Evolutionary conservation across 2,113 vertebrate species (phyloP).

Genomic region (Rhinolophus ferrumequinum): DNA sequence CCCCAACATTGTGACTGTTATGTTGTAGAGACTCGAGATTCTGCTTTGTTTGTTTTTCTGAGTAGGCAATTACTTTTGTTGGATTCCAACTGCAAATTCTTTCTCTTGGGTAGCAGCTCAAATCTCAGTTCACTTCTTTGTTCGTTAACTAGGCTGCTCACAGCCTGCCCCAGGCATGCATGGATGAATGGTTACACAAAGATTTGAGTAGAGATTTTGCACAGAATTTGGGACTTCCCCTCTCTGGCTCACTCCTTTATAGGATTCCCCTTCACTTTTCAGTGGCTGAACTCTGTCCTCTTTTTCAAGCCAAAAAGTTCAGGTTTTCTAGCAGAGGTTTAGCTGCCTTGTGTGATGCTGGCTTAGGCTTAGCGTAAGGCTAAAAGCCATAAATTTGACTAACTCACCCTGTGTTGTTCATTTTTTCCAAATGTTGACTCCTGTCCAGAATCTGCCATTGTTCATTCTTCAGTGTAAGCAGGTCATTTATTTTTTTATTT

Average conservation of each 20-base stretch:
- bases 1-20: background rate
- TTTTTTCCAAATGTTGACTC: background rate
- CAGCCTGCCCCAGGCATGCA: background rate
- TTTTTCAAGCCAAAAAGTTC: background rate
- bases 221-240: background rate
- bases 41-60: constrained; percentile 10
- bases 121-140: background rate
- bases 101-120: background rate
- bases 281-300: background rate
- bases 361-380: background rate
- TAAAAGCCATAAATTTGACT: background rate
- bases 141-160: background rate
- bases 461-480: background rate
- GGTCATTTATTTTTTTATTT: background rate
- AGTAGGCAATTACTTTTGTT: background rate
- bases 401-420: background rate
- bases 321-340: background rate
- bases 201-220: background rate
- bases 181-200: background rate
- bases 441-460: background rate
- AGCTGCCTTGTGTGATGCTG: background rate
- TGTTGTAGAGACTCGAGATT: background rate
- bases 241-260: background rate
- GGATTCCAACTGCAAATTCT: background rate
- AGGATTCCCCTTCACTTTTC: background rate